phyloP scores from a whole-genome alignment of 2,113 vertebrate species.

The Probosciger aterrimus region DNA sequence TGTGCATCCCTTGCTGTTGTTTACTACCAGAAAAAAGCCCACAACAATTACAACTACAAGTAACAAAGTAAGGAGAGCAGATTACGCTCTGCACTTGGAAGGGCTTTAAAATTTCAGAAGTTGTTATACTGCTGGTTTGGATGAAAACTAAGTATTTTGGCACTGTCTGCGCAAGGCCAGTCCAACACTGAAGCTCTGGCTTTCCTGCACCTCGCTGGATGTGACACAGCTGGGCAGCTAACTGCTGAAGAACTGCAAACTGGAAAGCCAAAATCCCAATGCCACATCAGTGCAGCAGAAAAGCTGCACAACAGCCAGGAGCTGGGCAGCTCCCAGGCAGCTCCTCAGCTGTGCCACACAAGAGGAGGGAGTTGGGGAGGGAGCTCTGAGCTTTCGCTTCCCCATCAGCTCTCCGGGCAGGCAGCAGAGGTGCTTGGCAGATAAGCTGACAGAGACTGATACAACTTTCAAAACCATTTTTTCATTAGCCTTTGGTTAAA shows the following conservation, averaged over 20 bases:
- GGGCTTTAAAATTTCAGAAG: background rate
- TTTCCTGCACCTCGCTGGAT: accelerated
- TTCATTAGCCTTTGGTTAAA: background rate
- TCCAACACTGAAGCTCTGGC: background rate
- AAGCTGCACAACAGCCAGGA: background rate
- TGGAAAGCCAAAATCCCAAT: background rate
- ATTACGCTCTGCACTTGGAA: background rate
- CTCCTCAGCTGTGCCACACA: background rate
- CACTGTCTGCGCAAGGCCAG: background rate
- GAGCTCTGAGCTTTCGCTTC: background rate
- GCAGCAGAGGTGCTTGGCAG: background rate
- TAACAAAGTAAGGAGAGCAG: background rate
- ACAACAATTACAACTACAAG: background rate
- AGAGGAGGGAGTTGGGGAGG: background rate
- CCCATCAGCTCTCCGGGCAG: background rate
- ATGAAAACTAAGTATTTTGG: background rate
- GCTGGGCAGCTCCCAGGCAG: background rate
- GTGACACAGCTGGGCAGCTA: background rate
- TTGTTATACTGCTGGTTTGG: background rate
- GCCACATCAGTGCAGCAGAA: background rate
- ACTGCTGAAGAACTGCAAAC: background rate
- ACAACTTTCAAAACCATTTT: background rate
- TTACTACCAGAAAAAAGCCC: background rate
- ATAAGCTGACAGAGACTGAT: background rate
- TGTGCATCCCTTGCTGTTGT: background rate